Evolutionary conservation across 2,888 invertebrate species (phyloP).

Genomic region (Sphaerophoria rueppellii): DNA sequence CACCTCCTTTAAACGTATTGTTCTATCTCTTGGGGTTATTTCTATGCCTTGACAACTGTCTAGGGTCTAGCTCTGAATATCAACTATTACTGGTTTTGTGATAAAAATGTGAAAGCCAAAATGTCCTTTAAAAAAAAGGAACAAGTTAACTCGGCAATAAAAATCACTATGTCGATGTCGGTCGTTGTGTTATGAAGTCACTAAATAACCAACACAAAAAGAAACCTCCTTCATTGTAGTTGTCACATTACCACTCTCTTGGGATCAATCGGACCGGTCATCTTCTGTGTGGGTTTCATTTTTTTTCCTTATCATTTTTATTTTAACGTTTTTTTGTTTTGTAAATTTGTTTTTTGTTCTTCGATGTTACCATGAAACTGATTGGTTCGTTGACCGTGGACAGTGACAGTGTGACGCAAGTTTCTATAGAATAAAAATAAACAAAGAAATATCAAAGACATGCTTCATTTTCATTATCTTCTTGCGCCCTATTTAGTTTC

Average conservation of each 20-base stretch:
- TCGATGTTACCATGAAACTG: slow-evolving; percentile 32
- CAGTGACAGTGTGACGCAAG: slow-evolving; percentile 28
- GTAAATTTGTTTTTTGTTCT: too few species aligned
- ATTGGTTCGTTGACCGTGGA: background rate
- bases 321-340: slow-evolving; percentile 4
- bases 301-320: slow-evolving; percentile 27
- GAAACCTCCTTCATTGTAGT: slow-evolving; percentile 46
- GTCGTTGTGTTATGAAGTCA: slow-evolving; percentile 44
- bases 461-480: slow-evolving; percentile 40
- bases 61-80: slow-evolving; percentile 29
- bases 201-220: slow-evolving; percentile 49
- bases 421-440: background rate
- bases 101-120: slow-evolving; percentile 63
- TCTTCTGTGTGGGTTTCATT: slow-evolving; percentile 28
- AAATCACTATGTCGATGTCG: slow-evolving; percentile 46
- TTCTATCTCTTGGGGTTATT: slow-evolving; percentile 31
- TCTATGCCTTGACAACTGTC: slow-evolving; percentile 31
- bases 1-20: slow-evolving; percentile 27
- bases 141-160: slow-evolving; percentile 50
- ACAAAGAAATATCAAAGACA: background rate
- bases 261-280: slow-evolving; percentile 46
- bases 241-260: slow-evolving; percentile 51
- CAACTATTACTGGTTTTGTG: slow-evolving; percentile 58
- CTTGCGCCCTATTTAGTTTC: slow-evolving; percentile 19
- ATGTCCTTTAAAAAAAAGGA: slow-evolving; percentile 46